These are phyloP conservation scores for Bubo scandiacus DNA, from an alignment of 2,113 vertebrate species.

Conservation along the genomic window DNA sequence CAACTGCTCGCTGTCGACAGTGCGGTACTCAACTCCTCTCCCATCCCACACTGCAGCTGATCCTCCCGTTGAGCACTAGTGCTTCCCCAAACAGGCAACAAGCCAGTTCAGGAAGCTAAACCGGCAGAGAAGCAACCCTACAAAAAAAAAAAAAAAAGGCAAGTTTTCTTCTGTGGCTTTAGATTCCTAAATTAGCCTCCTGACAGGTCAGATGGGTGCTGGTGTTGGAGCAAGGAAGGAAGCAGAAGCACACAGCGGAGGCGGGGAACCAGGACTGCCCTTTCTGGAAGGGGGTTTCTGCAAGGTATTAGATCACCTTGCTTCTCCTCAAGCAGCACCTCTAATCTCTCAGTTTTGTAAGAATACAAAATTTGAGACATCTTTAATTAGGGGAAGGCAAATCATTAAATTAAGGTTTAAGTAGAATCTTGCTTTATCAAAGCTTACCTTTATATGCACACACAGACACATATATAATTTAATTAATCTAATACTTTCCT, in stretches of 20 bases:
- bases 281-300: background rate
- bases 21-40: background rate
- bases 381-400: background rate
- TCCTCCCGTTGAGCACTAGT: background rate
- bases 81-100: background rate
- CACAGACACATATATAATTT: background rate
- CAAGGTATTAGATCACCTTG: background rate
- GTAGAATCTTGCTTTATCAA: background rate
- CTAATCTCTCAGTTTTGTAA: background rate
- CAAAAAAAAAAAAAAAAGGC: background rate
- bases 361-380: background rate
- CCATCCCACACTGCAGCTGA: background rate
- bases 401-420: background rate
- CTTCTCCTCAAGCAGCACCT: background rate
- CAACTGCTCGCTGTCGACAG: rapidly evolving
- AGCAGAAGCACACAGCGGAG: background rate
- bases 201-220: background rate
- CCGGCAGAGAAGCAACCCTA: background rate
- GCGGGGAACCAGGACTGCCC: background rate
- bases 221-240: background rate
- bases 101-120: background rate
- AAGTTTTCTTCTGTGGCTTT: background rate
- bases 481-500: background rate
- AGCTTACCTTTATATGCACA: background rate
- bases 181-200: background rate